Conservation (phyloP, 2,797 vertebrate genomes). For the Rhinella marina region DNA sequence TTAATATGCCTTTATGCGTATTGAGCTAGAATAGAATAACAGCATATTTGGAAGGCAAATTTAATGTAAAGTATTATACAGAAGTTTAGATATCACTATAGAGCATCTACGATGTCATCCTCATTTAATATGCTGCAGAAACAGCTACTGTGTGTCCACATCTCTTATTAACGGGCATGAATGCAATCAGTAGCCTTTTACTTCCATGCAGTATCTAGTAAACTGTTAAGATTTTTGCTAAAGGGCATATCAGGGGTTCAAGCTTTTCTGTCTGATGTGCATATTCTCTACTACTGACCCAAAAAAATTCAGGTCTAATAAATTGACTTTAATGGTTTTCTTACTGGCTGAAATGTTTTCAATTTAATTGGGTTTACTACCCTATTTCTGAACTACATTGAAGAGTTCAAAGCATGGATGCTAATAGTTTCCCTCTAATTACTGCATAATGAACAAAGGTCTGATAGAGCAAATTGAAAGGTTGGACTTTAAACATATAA, state of each 20-base stretch:
- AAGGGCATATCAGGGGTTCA: slow-evolving; percentile 70
- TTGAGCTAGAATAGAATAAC: background rate
- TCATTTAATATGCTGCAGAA: slow-evolving; percentile 58
- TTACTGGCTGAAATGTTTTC: slow-evolving; percentile 76
- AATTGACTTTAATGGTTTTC: slow-evolving; percentile 77
- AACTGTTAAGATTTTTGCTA: slow-evolving; percentile 70
- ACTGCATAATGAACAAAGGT: slow-evolving; percentile 75
- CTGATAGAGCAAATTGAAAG: slow-evolving; percentile 75
- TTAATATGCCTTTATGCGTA: background rate
- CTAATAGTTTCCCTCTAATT: slow-evolving; percentile 78
- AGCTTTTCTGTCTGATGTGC: slow-evolving; percentile 74
- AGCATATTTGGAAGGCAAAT: background rate
- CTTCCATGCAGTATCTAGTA: slow-evolving; percentile 68
- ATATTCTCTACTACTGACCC: slow-evolving; percentile 72
- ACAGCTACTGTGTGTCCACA: slow-evolving; percentile 65
- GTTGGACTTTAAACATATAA: slow-evolving; percentile 71
- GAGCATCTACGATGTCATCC: slow-evolving; percentile 56
- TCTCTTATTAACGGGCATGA: slow-evolving; percentile 68
- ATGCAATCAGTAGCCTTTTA: slow-evolving; percentile 70
- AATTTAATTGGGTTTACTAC: slow-evolving; percentile 78
- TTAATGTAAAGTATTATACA: background rate
- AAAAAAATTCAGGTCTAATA: slow-evolving; percentile 77
- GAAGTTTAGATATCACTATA: background rate
- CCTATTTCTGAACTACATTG: slow-evolving; percentile 74
- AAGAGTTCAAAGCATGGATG: slow-evolving; percentile 76